Base-by-base conservation (phyloP, 2,113 vertebrate genomes). In the Mesitornis unicolor region DNA sequence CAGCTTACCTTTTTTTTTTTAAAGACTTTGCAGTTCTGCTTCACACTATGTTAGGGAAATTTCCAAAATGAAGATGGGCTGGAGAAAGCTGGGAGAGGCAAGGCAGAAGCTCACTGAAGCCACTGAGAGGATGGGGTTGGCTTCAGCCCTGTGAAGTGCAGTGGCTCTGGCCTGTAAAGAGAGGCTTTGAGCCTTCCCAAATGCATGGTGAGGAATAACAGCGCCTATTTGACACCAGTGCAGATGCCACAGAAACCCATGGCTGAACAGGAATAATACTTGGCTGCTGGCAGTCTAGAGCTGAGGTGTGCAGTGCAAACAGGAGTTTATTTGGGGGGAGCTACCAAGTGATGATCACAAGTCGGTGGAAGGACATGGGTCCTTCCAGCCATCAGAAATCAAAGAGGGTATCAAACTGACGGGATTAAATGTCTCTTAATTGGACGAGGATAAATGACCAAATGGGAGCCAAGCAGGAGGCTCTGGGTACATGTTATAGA, bases 131-230 rank as follows among this genome's bases (percentile, higher is more conserved):
- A 43, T 42, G 48, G 43, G 67, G 35, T 13, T 1, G 1, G 11
- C n/a, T 74, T 40, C 16, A 47, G 45, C 16, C 25, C 14, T 1
- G 6, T 14, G 20, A 77, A 40, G n/a, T 15, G 13, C 0, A 0
- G 38, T 42, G 35, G 33, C 11, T 63, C 17, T 74, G 51, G 18
- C 33, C 47, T 0, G 1, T 10, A 26, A 77, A 26, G 42, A 28
- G 35, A 0, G 1, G 31, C n/a, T 84, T 71, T 65, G 54, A 20
- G 50, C 47, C n/a, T n/a, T n/a, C n/a, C n/a, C n/a, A n/a, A n/a
- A n/a, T n/a, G n/a, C n/a, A n/a, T 0, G 0, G 11, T 12, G n/a
- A 79, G 56, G 9, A 75, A 6, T 16, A 22, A 28, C 1, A 2
- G 18, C 0, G 0, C 28, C 33, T 38, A 4, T 42, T n/a, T 36